phyloP scores from a whole-genome alignment of 2,888 invertebrate genomes.

The Adelphocoris suturalis region DNA sequence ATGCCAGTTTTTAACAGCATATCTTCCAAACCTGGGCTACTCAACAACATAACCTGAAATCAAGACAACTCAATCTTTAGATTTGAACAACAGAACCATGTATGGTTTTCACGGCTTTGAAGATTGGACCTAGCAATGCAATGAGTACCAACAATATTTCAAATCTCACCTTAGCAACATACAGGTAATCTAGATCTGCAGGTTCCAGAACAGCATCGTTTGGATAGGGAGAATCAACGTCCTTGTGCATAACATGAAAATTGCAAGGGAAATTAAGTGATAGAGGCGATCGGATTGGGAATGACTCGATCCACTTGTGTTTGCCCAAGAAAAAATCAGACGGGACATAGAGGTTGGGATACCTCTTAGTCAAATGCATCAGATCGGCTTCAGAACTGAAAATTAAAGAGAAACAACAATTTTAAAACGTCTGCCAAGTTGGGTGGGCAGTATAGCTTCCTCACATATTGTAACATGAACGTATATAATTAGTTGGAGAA shows the following conservation, averaged over 20 bases:
- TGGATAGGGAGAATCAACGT: conserved; percentile 83
- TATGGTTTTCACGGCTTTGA: no score
- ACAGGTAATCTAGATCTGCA: conserved; percentile 93
- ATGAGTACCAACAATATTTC: no score
- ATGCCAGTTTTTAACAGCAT: conserved; percentile 91
- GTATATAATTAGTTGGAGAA: no score
- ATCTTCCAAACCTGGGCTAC: conserved; percentile 90
- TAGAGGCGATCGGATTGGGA: conserved; percentile 92
- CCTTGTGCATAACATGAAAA: conserved; percentile 93
- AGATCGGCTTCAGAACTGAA: conserved; percentile 89
- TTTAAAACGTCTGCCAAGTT: no score
- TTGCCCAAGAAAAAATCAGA: conserved; percentile 95
- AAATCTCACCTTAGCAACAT: conserved; percentile 90
- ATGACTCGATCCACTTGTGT: conserved; percentile 93
- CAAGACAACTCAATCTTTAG: background rate
- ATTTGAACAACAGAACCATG: no score
- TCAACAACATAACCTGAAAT: conserved; percentile 92
- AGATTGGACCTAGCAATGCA: no score
- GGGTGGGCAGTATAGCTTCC: no score
- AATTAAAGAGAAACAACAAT: conserved; percentile 62
- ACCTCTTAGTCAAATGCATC: conserved; percentile 89
- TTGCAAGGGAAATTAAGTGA: conserved; percentile 89
- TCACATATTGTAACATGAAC: no score
- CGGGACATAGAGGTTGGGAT: conserved; percentile 94
- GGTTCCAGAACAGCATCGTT: conserved; percentile 89